Evolutionary conservation across 2,797 vertebrate species (phyloP).

Genomic region (Poeciliopsis infans): DNA sequence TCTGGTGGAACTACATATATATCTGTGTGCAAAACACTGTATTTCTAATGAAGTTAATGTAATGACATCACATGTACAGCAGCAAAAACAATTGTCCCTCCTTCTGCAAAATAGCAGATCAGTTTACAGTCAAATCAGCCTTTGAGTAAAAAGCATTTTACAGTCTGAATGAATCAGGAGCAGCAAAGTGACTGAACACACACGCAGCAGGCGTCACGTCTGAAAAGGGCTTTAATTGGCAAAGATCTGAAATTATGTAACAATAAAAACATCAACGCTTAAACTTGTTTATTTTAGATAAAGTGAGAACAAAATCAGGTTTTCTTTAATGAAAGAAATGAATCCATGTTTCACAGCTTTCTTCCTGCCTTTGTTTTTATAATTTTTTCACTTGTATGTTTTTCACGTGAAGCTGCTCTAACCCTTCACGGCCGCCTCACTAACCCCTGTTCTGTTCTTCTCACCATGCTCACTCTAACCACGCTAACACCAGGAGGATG

Average conservation of each 20-base stretch:
- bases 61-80: too few species aligned
- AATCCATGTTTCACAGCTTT: neutral
- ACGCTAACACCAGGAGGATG: constrained; percentile 96
- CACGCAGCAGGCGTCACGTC: neutral
- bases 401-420: constrained; percentile 56
- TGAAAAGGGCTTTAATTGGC: constrained; percentile 2
- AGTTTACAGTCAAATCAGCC: neutral
- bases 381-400: neutral
- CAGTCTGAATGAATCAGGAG: too few species aligned
- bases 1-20: too few species aligned
- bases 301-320: neutral
- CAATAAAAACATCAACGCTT: neutral
- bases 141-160: too few species aligned
- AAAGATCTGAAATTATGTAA: neutral
- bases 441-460: constrained; percentile 87
- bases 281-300: neutral
- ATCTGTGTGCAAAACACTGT: too few species aligned
- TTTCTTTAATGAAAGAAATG: neutral
- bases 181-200: too few species aligned
- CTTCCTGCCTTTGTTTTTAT: neutral
- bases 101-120: neutral
- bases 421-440: constrained; percentile 66
- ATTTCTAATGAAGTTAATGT: too few species aligned
- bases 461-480: constrained; percentile 92
- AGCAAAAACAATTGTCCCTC: neutral